Evolutionary conservation across 2,113 vertebrate species (phyloP).

Genomic region (Vimba vimba): DNA sequence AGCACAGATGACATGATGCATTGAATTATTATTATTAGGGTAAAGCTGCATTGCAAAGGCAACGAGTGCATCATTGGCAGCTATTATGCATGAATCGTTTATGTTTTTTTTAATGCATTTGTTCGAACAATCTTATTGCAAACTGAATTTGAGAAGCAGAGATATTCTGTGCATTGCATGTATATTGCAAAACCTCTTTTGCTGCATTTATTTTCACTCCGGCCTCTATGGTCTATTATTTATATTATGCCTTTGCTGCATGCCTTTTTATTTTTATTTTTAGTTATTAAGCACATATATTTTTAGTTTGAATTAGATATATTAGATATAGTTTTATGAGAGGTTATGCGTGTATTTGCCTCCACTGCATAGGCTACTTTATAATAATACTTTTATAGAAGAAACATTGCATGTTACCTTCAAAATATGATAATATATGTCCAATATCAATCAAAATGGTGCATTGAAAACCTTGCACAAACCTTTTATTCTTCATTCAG

Average conservation of each 20-base stretch:
- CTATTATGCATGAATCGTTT: background rate
- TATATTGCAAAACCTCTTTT: slow-evolving; percentile 20
- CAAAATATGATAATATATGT: background rate
- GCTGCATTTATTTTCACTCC: background rate
- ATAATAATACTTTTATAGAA: background rate
- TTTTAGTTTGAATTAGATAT: background rate
- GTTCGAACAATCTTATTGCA: background rate
- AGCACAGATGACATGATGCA: slow-evolving; percentile 44
- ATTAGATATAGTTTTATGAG: background rate
- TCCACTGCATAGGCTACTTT: background rate
- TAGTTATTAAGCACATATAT: no score
- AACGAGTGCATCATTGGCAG: background rate
- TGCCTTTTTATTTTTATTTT: background rate
- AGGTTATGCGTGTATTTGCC: background rate
- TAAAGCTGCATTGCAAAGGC: slow-evolving; percentile 21
- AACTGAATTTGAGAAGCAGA: background rate
- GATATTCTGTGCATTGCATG: slow-evolving; percentile 4
- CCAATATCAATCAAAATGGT: background rate
- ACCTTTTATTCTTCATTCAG: background rate
- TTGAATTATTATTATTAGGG: background rate
- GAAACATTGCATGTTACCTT: background rate
- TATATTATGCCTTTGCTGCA: background rate
- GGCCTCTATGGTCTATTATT: background rate
- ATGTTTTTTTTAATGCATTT: background rate
- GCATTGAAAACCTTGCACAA: background rate